Base-by-base conservation (phyloP, 2,113 vertebrate genomes). In the Leptodactylus fuscus region DNA sequence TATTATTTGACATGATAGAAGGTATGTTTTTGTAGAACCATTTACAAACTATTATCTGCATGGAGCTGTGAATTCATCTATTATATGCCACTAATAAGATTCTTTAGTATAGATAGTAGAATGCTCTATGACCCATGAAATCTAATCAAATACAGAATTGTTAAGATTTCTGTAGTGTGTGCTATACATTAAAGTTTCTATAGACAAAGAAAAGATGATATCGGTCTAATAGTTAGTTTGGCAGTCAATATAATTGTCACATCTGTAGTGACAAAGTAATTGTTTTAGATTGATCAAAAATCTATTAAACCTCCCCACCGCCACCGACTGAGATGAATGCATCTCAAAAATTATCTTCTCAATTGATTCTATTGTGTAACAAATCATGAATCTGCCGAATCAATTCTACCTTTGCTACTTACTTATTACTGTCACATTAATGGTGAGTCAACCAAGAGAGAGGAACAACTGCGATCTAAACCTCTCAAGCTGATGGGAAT, bases 21-120 rank as follows among this genome's bases (percentile, higher is more conserved):
- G 32, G 58, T n/a, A 79, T 58, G 29, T 58, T 79, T 78, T 58
- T 79, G 51, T 38, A 69, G 65, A 38, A 18, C 65, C 65, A 38
- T 69, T 69, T 69, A 38, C 7, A 69, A 38, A 32, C 32, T 36
- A 34, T 67, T 67, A 67, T 34, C 4, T 67, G 32, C 16, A 34
- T 67, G 16, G 15, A 67, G 62, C 5, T 34, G 32, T 20, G 16
- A 29, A 67, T 67, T 34, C 32, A 67, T 67, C 62, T 67, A 34
- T 67, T 67, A 34, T 67, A 67, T 5, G 4, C n/a, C 29, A 67
- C 62, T 8, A 67, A 34, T 34, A 34, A 29, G 62, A 67, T 67
- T 67, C 32, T 34, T 67, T 65, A 67, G 29, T 18, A 10, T 34
- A 67, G 62, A 27, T 67, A 18, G 60, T 18, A 67, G 4, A 67